A percentile compares a stretch with the other conserved stretches of the same genome.
Conservation (phyloP, 2,888 invertebrate species). For the Clepsis dumicolana region DNA sequence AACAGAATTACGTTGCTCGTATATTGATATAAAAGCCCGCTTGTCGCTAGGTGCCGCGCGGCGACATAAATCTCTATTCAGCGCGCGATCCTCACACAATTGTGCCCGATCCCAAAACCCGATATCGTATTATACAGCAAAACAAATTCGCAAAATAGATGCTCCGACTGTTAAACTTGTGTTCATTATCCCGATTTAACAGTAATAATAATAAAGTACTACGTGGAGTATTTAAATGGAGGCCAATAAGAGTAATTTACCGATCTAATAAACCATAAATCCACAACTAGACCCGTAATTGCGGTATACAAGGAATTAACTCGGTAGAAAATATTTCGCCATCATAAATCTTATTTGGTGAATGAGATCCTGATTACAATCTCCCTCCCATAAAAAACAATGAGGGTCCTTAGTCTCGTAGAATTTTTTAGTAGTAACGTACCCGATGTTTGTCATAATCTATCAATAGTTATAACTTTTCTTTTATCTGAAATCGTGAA, state of each 20-base stretch:
- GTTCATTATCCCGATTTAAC: not conserved
- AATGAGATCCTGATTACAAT: conserved; percentile 29
- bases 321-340: conserved; percentile 21
- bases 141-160: conserved; percentile 19
- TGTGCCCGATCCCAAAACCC: conserved; percentile 27
- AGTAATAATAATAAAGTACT: not conserved
- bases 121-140: conserved; percentile 26
- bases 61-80: conserved; percentile 42
- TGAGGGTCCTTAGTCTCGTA: too few relatives aligned
- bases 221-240: not conserved
- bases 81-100: conserved; percentile 33
- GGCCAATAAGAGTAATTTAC: not conserved
- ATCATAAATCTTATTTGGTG: conserved; percentile 32
- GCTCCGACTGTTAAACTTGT: not conserved
- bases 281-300: conserved; percentile 13
- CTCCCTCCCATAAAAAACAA: conserved; percentile 25
- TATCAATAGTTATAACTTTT: too few relatives aligned
- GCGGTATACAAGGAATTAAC: conserved; percentile 17
- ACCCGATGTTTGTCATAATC: too few relatives aligned
- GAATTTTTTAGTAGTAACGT: too few relatives aligned
- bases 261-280: conserved; percentile 22
- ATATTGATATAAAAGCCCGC: conserved; percentile 21
- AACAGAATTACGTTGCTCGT: conserved; percentile 28
- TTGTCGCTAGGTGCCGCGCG: conserved; percentile 27
- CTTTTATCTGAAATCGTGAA: too few relatives aligned